These are phyloP conservation scores for Capreolus pygargus DNA, from an alignment of 2,113 vertebrate genomes.

Conservation along the genomic window DNA sequence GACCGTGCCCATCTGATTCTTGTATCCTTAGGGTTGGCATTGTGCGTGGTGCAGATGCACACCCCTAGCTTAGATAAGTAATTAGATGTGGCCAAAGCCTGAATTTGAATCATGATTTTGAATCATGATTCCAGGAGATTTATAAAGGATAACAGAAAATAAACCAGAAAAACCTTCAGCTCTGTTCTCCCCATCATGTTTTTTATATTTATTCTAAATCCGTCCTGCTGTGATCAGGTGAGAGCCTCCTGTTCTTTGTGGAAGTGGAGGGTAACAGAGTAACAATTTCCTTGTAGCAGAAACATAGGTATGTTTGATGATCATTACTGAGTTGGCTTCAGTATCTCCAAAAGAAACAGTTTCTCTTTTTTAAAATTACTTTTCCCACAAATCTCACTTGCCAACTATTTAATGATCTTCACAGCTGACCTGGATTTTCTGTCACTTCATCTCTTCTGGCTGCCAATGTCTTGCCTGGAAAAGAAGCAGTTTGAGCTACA, in stretches of 20 bases:
- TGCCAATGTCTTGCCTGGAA: neutral
- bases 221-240: neutral
- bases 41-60: neutral
- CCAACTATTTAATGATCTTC: neutral
- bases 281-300: neutral
- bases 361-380: neutral
- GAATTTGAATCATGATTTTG: neutral
- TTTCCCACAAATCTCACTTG: neutral
- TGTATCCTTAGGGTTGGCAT: neutral
- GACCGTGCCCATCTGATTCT: neutral
- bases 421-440: conserved; percentile 18
- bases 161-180: neutral
- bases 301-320: neutral
- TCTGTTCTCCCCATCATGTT: neutral
- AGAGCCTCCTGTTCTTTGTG: neutral
- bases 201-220: neutral
- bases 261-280: neutral
- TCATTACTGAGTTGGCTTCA: neutral
- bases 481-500: neutral
- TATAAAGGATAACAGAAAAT: conserved; percentile 2
- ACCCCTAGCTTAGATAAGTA: neutral
- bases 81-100: neutral
- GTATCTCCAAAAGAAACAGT: neutral
- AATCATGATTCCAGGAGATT: neutral
- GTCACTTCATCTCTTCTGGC: neutral